Conservation (phyloP, 2,888 invertebrate genomes). For the Uloborus plumipes region DNA sequence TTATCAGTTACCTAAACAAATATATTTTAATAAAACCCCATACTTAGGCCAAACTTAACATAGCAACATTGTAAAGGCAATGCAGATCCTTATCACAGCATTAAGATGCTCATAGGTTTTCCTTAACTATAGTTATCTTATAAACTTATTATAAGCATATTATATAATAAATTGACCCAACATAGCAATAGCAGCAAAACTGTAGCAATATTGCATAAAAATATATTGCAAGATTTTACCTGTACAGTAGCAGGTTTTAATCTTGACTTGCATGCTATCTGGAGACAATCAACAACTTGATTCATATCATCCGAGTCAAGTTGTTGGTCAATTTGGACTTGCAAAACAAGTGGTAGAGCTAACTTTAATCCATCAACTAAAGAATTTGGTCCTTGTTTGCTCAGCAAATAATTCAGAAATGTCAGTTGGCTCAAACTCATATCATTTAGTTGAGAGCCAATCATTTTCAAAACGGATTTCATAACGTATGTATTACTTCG, state of each 20-base stretch:
- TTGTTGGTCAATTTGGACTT: conserved; percentile 77
- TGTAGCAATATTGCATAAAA: no score
- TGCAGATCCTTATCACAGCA: no score
- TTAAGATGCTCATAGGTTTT: no score
- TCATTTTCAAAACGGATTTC: conserved; percentile 78
- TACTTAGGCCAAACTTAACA: no score
- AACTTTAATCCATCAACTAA: conserved; percentile 78
- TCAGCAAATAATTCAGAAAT: conserved; percentile 77
- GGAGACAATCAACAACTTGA: conserved; percentile 64
- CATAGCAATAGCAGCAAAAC: no score
- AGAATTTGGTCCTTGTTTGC: conserved; percentile 74
- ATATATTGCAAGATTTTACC: conserved; percentile 70
- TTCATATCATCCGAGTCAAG: conserved; percentile 69
- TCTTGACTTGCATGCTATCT: conserved; percentile 71
- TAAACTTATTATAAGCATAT: no score
- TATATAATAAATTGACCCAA: no score
- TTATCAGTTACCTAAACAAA: no score
- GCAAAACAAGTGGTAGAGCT: conserved; percentile 79
- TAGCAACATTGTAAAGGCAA: no score
- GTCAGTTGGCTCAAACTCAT: conserved; percentile 77
- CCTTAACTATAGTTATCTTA: no score
- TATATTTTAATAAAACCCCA: no score
- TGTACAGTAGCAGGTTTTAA: conserved; percentile 69
- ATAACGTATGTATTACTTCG: conserved; percentile 71
- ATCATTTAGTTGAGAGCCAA: conserved; percentile 77